Conservation (phyloP, 2,797 vertebrate species). For the Lithobates sylvaticus region DNA sequence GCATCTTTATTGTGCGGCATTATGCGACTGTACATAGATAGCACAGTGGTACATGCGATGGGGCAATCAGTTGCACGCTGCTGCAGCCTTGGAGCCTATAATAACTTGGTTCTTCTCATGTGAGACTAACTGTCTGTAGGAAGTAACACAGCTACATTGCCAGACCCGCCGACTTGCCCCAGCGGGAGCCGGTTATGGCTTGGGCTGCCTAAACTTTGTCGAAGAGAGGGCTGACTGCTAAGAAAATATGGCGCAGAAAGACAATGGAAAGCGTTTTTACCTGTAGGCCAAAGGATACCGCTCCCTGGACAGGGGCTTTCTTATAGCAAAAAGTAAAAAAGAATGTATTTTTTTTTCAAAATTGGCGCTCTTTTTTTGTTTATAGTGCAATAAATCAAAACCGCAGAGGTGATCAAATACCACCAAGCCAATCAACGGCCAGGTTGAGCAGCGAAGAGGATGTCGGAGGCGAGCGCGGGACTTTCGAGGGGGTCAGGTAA, state of each 20-base stretch:
- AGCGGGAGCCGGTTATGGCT: not conserved
- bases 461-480: too few relatives aligned
- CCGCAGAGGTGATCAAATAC: too few relatives aligned
- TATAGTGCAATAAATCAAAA: too few relatives aligned
- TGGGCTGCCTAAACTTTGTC: not conserved
- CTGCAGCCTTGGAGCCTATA: constrained; percentile 10
- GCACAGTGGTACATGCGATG: constrained; percentile 39
- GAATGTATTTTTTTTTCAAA: too few relatives aligned
- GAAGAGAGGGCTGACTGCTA: not conserved
- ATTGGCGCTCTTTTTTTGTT: too few relatives aligned
- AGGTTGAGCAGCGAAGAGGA: too few relatives aligned
- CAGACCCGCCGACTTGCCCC: not conserved
- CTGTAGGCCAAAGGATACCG: not conserved
- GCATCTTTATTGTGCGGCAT: constrained; percentile 45
- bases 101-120: constrained; percentile 34
- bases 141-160: not conserved
- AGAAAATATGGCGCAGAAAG: not conserved
- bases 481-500: too few relatives aligned
- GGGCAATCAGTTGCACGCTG: constrained; percentile 41
- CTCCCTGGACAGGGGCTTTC: not conserved
- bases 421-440: too few relatives aligned
- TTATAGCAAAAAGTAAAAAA: too few relatives aligned
- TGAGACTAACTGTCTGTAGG: constrained; percentile 14
- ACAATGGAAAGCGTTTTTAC: not conserved
- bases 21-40: constrained; percentile 40